phyloP scores from a whole-genome alignment of 2,797 vertebrate genomes.

The Lates japonicus region DNA sequence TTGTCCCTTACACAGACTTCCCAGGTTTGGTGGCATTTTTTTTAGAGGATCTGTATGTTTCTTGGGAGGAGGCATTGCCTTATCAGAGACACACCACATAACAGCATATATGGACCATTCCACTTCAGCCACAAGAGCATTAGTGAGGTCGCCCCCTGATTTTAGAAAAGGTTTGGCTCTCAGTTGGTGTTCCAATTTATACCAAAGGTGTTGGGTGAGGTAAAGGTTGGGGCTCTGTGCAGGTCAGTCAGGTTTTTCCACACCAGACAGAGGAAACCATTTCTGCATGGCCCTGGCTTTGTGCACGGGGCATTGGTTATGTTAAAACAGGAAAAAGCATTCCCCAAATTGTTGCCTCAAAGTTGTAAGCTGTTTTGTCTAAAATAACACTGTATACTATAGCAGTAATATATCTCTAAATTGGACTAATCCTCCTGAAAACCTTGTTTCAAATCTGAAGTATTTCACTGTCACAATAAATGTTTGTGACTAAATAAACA shows the following conservation, averaged over 20 bases:
- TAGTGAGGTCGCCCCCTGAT: not conserved
- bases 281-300: not conserved
- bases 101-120: not conserved
- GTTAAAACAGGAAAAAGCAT: not conserved
- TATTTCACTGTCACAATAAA: not conserved
- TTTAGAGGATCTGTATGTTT: constrained; percentile 19
- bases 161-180: not conserved
- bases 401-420: not conserved
- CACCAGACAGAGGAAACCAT: not conserved
- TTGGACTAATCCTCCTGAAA: not conserved
- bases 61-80: not conserved
- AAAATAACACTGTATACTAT: not conserved
- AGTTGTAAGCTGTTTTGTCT: not conserved
- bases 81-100: not conserved
- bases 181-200: no score
- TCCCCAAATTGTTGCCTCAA: not conserved
- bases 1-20: constrained; percentile 18
- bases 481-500: not conserved
- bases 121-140: not conserved
- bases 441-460: not conserved
- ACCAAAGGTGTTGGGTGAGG: not conserved
- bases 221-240: not conserved
- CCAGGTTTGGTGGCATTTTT: constrained; percentile 15
- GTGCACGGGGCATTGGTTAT: not conserved
- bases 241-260: not conserved